Conservation (phyloP, 2,113 vertebrate species). For the Bothrops jararaca region DNA sequence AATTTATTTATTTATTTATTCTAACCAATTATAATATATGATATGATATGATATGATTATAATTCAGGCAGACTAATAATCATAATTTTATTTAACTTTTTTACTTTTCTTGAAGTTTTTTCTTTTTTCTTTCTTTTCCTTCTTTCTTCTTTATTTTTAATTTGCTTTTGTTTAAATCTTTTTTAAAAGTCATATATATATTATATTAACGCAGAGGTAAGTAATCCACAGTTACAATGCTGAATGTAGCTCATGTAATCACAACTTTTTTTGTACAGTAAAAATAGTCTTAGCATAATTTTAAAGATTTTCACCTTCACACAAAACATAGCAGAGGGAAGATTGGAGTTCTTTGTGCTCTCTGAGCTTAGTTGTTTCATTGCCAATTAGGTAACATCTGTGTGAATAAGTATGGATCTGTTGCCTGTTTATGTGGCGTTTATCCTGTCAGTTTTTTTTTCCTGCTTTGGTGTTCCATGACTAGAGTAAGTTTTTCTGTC, state of each 20-base stretch:
- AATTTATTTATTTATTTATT: background rate
- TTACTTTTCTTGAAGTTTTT: background rate
- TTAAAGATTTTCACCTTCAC: background rate
- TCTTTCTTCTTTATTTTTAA: background rate
- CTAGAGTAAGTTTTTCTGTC: background rate
- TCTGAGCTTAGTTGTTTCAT: background rate
- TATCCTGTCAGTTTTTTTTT: background rate
- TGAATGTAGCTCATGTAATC: background rate
- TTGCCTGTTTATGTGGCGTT: background rate
- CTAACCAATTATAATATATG: background rate
- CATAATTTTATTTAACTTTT: background rate
- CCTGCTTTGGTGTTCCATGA: background rate
- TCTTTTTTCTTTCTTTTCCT: background rate
- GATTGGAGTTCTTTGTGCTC: background rate
- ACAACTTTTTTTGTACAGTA: background rate
- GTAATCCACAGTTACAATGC: background rate
- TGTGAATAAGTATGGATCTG: background rate
- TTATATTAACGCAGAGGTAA: background rate
- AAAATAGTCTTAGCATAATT: background rate
- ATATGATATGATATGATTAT: background rate
- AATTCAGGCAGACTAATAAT: background rate
- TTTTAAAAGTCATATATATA: background rate
- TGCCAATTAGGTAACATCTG: background rate
- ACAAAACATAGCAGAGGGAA: background rate
- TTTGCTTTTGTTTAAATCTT: background rate